phyloP scores from a whole-genome alignment of 2,797 vertebrate species.

The Luscinia luscinia region DNA sequence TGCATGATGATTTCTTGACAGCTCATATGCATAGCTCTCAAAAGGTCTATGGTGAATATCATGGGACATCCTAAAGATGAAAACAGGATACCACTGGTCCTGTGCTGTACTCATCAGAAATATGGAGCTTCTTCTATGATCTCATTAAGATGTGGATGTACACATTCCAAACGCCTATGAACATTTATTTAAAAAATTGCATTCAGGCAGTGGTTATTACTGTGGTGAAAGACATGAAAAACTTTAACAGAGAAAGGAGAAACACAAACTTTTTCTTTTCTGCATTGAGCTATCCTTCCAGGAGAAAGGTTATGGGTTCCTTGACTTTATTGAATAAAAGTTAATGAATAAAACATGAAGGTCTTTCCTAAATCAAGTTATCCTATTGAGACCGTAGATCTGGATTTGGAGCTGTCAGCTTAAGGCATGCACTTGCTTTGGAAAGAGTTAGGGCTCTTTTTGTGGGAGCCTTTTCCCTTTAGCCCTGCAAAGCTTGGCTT shows the following conservation, averaged over 20 bases:
- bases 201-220: background rate
- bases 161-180: background rate
- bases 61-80: background rate
- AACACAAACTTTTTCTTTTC: background rate
- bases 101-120: background rate
- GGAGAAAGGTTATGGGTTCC: background rate
- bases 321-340: background rate
- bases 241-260: background rate
- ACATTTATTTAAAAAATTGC: background rate
- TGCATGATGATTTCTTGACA: background rate
- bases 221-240: background rate
- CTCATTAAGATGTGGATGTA: background rate
- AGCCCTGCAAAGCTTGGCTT: background rate
- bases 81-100: background rate
- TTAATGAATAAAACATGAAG: background rate
- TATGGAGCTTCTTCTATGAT: fast-evolving
- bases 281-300: background rate
- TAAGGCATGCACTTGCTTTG: background rate
- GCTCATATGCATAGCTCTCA: background rate
- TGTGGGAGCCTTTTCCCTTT: background rate
- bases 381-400: background rate
- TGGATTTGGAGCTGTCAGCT: background rate
- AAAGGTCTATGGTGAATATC: background rate
- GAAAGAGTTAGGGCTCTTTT: background rate
- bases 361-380: background rate